phyloP scores from a whole-genome alignment of 30 jellyfish, hydroid and myxozoan species.

The Rhopilema esculentum region DNA sequence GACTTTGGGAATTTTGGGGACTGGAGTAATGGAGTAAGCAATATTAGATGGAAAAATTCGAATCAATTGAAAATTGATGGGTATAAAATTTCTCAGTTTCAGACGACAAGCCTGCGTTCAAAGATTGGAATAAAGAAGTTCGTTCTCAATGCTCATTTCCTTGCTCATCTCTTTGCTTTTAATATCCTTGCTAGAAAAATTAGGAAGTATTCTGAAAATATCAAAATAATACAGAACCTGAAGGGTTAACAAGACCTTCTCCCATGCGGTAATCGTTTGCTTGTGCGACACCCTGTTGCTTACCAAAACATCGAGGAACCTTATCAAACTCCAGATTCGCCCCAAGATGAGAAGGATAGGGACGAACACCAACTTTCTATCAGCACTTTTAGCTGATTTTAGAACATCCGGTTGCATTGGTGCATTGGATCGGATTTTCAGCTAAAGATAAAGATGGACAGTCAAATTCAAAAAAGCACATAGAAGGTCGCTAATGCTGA shows the following conservation, averaged over 20 bases:
- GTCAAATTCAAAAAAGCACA: background rate
- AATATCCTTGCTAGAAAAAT: no score
- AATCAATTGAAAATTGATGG: no score
- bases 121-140: no score
- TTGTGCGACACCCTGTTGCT: background rate
- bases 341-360: slow-evolving; percentile 76
- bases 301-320: slow-evolving; percentile 54
- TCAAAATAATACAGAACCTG: no score
- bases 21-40: no score
- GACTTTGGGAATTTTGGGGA: no score
- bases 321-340: slow-evolving; percentile 87
- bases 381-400: slow-evolving; percentile 83
- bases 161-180: background rate
- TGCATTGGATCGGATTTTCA: slow-evolving; percentile 4
- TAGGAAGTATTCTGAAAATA: no score
- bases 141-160: background rate
- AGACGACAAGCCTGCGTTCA: no score
- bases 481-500: background rate
- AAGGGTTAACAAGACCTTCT: slow-evolving; percentile 62
- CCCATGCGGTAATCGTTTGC: background rate
- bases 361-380: slow-evolving; percentile 78
- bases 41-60: no score
- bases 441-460: slow-evolving; percentile 20
- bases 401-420: slow-evolving; percentile 59
- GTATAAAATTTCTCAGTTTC: no score